Base-by-base conservation (phyloP, 2,797 vertebrate species). In the Adrianichthys oophorus region DNA sequence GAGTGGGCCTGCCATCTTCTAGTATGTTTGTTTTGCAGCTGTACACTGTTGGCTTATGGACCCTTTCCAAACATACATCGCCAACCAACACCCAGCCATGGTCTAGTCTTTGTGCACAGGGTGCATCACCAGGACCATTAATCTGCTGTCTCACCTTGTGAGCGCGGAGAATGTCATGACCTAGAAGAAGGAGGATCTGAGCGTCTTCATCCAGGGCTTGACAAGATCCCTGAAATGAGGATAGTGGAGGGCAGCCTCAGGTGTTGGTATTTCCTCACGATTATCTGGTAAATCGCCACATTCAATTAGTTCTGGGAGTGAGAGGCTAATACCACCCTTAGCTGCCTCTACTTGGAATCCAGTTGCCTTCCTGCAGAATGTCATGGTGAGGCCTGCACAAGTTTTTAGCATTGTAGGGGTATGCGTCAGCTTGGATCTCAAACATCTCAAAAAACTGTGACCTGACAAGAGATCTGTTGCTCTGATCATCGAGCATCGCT, bases 401-500 rank as follows among this genome's bases (percentile, higher is more conserved):
- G 21, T 59, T 12, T 50, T 59, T 17, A 50, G 6, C 12, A 18
- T 53, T 53, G 15, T 53, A 66, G 15, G 44, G 24, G 12, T 44
- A 32, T 43, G 37, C 0, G 13, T 4, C 37, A 37, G 32, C 14
- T 0, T 54, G 24, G 1, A 65, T 42, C 12, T 13, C 8, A 0
- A 59, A 53, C 1, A 59, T 44, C 18, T 12, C 12, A 4, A 59
- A 48, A 24, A 66, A 53, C 4, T 59, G 4, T 7, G 56, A 48
- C 5, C 48, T 59, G 3, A 7, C 56, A 4, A 59, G 14, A 19
- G 64, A 59, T 15, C 47, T 14, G 1, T 60, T 60, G 21, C 51
- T 68, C 41, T 61, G 56, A 29, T 61, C 47, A 16, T 60, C 56
- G 0, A 66, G 26, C 1, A 60, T 46, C 7, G 26, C 29, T 0